These are phyloP conservation scores for Muntiacus reevesi DNA, from an alignment of 2,113 vertebrate genomes.

Conservation along the genomic window DNA sequence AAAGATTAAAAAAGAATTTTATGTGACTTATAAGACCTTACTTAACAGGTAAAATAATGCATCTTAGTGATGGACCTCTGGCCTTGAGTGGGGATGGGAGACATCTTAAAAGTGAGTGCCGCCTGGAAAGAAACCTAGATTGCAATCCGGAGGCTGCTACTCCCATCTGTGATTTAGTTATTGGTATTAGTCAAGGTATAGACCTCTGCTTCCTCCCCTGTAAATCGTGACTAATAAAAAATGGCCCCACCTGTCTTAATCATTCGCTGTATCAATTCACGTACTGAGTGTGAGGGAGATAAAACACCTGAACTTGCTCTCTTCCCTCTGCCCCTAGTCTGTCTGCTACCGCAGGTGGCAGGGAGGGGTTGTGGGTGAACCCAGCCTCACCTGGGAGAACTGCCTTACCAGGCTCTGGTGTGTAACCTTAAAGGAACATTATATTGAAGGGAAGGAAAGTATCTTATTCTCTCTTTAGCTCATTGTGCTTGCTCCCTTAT, in stretches of 20 bases:
- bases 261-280: background rate
- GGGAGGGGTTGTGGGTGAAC: background rate
- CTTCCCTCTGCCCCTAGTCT: background rate
- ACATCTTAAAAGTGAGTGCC: background rate
- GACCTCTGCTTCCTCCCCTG: background rate
- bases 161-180: background rate
- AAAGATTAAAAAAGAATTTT: background rate
- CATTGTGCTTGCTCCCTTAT: background rate
- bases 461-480: background rate
- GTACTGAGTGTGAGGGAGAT: background rate
- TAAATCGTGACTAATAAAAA: background rate
- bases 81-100: background rate
- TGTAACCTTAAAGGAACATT: background rate
- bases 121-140: background rate
- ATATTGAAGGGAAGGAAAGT: background rate
- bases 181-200: background rate
- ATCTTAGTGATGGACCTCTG: background rate
- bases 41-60: background rate
- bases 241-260: background rate
- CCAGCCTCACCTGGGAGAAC: background rate
- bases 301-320: background rate
- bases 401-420: background rate
- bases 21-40: background rate
- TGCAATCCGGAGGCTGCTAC: background rate
- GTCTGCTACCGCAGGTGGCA: background rate